Base-by-base conservation (phyloP, 2,797 vertebrate species). In the Coluber constrictor region DNA sequence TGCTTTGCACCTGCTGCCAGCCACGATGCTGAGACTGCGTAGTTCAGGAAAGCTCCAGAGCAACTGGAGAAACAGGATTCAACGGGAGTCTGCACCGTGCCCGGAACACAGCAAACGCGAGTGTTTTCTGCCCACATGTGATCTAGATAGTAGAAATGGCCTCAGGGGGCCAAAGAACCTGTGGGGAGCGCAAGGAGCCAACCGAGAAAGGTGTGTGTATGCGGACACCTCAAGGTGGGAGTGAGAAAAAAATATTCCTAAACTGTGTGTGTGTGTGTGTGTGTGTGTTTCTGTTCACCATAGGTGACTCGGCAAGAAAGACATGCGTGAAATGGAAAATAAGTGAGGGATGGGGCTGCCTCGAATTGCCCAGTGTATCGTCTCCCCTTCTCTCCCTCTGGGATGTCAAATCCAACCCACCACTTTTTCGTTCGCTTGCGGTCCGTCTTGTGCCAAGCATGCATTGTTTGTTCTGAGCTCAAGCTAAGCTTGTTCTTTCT, bases 401-500 rank as follows among this genome's bases (percentile, higher is more conserved):
- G 55, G 25, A 55, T 37, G 47, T 43, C 32, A 54, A 47, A 55
- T 88, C 16, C 10, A 25, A 23, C 7, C 70, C 32, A 5, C 55
- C 32, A 2, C 9, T 25, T 8, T 32, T 12, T 37, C 7, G 9
- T 29, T 37, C 43, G 10, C 43, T 57, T 92, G 89, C 66, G 32
- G 37, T 27, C 59, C 5, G 8, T 57, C 32, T 57, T 9, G 0
- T 20, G 29, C 56, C 43, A 88, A 55, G 86, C 56, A 55, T 15
- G 54, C 43, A 9, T 56, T 88, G 51, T 90, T 93, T 25, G 87
- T 86, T 88, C 91, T 59, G 89, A 66, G 37, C 87, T 87, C n/a
- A n/a, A 91, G 88, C 88, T 54, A 43, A 88, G 89, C 66, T 92
- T 95, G 89, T 87, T 37, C 15, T 79, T 66, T 12, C 93, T 87